phyloP scores from a whole-genome alignment of 2,113 vertebrate genomes.

The Tursiops truncatus region DNA sequence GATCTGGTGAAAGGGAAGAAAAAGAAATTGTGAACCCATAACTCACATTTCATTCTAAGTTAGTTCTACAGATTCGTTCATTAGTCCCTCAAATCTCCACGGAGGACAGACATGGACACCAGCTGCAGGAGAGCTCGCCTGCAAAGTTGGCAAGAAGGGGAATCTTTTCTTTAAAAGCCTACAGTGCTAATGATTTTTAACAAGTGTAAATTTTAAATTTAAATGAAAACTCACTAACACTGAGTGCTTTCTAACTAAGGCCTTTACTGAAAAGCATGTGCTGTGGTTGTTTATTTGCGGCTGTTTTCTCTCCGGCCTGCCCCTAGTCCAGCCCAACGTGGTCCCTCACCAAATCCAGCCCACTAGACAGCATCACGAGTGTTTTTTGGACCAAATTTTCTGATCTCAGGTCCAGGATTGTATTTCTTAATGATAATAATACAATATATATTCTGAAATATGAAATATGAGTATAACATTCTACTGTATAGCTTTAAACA shows the following conservation, averaged over 20 bases:
- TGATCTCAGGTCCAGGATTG: neutral
- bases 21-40: neutral
- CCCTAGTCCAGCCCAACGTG: accelerated
- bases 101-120: accelerated
- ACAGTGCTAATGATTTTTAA: neutral
- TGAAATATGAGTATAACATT: neutral
- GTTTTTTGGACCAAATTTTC: neutral
- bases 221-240: neutral
- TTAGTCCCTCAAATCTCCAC: neutral
- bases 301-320: neutral
- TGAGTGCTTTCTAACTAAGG: neutral
- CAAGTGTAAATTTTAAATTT: neutral
- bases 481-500: neutral
- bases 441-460: neutral
- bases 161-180: neutral
- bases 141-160: neutral
- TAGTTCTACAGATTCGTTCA: neutral
- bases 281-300: neutral
- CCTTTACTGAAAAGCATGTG: neutral
- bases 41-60: neutral
- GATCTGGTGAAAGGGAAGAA: neutral
- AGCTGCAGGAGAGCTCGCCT: neutral
- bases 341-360: neutral
- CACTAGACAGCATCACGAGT: accelerated
- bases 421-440: neutral